Evolutionary conservation across 1,140 invertebrate genomes (phyloP), one percentile per base, ranked within the genome.

Genomic region (Aphelenchoides besseyi): DNA sequence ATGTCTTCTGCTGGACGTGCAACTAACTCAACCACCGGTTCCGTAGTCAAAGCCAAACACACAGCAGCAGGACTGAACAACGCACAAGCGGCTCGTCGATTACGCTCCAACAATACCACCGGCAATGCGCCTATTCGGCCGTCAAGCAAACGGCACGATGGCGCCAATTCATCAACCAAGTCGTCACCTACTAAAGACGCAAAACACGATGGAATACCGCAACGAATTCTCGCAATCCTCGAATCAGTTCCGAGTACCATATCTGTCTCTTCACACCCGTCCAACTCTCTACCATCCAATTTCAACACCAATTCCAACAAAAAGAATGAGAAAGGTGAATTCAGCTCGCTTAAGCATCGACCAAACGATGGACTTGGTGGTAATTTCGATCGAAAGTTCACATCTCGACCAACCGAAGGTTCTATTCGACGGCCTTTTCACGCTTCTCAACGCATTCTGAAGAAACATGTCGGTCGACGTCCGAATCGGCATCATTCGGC

Each of bases 1-100:
- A 59, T 59, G 55, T 59, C 55, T 59, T 18, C 55, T 5, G 55
- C 55, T 5, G 55, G 55, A 59, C 55, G 55, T 8, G 5, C 55
- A 59, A 8, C 18, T 8, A 59, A 59, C 23, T 59, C 55, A 5
- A 59, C 5, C 18, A 59, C 5, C 55, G 18, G 5, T 59, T 28
- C 55, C 55, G 55, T 5, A 28, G 23, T 28, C 55, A 59, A 59
- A 5, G 55, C 5, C 23, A 8, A 59, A 59, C 55, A 59, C 55
- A 5, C 55, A 33, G 23, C 5, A 28, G 41, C 12, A 12, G 41
- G 41, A 48, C 23, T 48, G 41, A 23, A 23, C 41, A 48, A 23
- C 41, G 41, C 12, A 48, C 41, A 48, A 23, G 41, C 41, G 41
- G 41, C 41, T 12, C 26, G 55, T 12, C 55, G 55, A 23, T 23